A percentile compares a stretch with the other conserved stretches of the same genome.
Conservation (phyloP, 2,888 invertebrate genomes). For the Phanerotoma sp. region DNA sequence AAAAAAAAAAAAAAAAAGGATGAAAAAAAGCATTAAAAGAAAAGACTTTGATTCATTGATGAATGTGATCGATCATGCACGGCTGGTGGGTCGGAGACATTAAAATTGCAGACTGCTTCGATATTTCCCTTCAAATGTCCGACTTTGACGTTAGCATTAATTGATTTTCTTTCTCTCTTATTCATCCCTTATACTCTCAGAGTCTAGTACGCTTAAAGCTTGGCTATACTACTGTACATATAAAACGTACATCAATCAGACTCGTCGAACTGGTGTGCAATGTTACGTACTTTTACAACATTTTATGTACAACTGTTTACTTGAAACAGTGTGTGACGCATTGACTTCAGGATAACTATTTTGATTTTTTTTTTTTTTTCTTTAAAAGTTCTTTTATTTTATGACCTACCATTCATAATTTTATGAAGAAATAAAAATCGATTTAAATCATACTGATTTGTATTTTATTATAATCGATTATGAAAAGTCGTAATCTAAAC, state of each 20-base stretch:
- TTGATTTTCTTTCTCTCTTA: constrained; percentile 1
- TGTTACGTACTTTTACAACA: too few relatives aligned
- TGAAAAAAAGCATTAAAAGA: not conserved
- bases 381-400: too few relatives aligned
- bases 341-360: too few relatives aligned
- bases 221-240: not conserved
- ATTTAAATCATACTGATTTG: too few relatives aligned
- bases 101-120: not conserved
- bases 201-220: not conserved
- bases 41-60: not conserved
- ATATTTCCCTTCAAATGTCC: constrained; percentile 4
- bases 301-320: too few relatives aligned
- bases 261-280: not conserved
- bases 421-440: too few relatives aligned
- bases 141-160: constrained; percentile 5
- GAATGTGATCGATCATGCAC: constrained; percentile 3
- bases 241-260: not conserved
- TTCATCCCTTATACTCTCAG: not conserved
- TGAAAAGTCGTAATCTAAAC: too few relatives aligned
- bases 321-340: too few relatives aligned
- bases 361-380: too few relatives aligned
- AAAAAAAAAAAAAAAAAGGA: too few relatives aligned
- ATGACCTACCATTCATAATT: too few relatives aligned
- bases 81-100: constrained; percentile 1
- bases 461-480: too few relatives aligned